Evolutionary conservation across 2,888 invertebrate genomes (phyloP).

Genomic region (Callinectes sapidus): DNA sequence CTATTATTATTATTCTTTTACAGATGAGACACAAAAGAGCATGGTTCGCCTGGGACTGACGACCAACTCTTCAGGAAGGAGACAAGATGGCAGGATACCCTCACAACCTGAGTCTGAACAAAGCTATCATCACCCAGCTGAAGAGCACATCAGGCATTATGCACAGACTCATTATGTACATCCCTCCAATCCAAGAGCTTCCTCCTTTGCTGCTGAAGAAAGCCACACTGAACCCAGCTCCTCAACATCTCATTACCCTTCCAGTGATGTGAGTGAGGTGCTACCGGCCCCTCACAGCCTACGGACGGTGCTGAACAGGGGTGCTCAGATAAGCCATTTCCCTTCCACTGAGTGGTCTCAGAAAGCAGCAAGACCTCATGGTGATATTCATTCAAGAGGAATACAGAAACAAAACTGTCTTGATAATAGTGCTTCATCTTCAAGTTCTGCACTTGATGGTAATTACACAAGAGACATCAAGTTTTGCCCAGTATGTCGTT

Average conservation of each 20-base stretch:
- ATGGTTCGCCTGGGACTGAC: conserved; percentile 51
- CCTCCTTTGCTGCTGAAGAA: conserved; percentile 15
- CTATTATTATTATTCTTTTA: conserved; percentile 24
- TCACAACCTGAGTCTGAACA: conserved; percentile 14
- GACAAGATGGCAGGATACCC: conserved; percentile 9
- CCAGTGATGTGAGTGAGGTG: background rate
- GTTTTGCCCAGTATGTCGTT: conserved; percentile 56
- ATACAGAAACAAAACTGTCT: conserved; percentile 38
- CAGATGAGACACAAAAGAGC: conserved; percentile 42
- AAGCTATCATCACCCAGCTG: conserved; percentile 2
- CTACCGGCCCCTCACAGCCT: conserved; percentile 16
- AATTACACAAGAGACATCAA: conserved; percentile 50
- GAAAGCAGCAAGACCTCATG: conserved; percentile 8
- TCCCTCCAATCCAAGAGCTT: conserved; percentile 10
- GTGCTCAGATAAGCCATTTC: conserved; percentile 27
- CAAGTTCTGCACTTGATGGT: background rate
- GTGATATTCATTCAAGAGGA: conserved; percentile 37
- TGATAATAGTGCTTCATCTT: conserved; percentile 22
- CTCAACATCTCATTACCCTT: conserved; percentile 30
- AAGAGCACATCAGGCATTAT: background rate
- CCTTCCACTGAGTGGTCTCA: conserved; percentile 44
- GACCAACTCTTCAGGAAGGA: conserved; percentile 30
- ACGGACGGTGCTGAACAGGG: conserved; percentile 10
- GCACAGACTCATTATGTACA: conserved; percentile 9
- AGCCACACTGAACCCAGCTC: conserved; percentile 31